Conservation (phyloP, 1,140 invertebrate species). For the Nylanderia fulva region DNA sequence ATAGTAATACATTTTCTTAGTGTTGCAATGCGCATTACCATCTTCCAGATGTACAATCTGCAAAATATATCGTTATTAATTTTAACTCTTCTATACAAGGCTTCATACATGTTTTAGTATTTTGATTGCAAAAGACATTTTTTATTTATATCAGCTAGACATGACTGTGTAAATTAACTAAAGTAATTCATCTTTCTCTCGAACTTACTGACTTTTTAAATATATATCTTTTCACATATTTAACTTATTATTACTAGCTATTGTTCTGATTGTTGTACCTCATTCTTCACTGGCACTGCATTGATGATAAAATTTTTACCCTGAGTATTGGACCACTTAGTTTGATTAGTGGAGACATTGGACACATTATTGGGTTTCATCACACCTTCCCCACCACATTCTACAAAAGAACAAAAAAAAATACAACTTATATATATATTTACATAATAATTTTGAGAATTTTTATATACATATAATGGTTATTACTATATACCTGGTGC, state of each 20-base stretch:
- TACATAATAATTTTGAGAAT: background rate
- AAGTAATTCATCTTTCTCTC: background rate
- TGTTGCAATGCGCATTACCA: conserved; percentile 72
- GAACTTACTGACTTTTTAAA: background rate
- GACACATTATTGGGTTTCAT: conserved; percentile 72
- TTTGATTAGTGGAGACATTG: conserved; percentile 68
- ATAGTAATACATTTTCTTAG: conserved; percentile 74
- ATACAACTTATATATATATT: background rate
- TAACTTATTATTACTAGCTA: background rate
- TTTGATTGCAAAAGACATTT: background rate
- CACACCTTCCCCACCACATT: conserved; percentile 68
- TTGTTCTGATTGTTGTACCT: conserved; percentile 35
- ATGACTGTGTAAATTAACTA: background rate
- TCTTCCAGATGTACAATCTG: conserved; percentile 74
- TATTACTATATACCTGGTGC: conserved; percentile 52
- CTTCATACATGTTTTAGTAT: background rate
- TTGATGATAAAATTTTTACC: conserved; percentile 74
- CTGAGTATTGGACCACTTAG: conserved; percentile 70
- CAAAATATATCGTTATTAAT: background rate
- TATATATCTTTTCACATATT: background rate
- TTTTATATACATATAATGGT: background rate
- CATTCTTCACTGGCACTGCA: conserved; percentile 71
- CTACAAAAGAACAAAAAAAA: conserved; percentile 56
- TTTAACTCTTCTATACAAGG: background rate
- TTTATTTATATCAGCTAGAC: background rate